phyloP scores from a whole-genome alignment of 1,140 invertebrate species.

The Ceratina japonica region DNA sequence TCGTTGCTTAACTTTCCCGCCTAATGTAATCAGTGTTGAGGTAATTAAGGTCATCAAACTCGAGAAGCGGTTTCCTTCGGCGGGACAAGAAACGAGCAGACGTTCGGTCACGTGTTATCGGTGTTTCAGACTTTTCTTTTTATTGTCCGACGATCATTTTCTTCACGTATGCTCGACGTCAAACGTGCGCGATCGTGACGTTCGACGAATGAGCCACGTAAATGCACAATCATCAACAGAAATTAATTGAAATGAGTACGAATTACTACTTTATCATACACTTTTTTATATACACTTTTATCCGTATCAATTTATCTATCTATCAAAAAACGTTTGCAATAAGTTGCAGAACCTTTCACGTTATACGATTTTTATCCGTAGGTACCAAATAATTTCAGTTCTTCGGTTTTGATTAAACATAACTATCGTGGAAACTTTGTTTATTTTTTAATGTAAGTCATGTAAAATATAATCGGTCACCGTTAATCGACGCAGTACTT shows the following conservation, averaged over 20 bases:
- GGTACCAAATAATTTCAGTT: no score
- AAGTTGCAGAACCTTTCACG: no score
- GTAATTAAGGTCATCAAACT: slow-evolving; percentile 74
- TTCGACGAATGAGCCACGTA: not conserved
- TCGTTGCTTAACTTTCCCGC: slow-evolving; percentile 72
- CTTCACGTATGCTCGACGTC: not conserved
- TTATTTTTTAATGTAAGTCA: no score
- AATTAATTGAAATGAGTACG: slow-evolving; percentile 3
- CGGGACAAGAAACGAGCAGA: slow-evolving; percentile 34
- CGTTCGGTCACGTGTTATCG: slow-evolving; percentile 66
- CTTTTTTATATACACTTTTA: no score
- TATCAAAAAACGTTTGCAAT: no score
- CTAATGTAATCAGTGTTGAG: slow-evolving; percentile 75
- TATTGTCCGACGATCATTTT: slow-evolving; percentile 21
- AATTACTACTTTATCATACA: no score
- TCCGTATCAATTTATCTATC: no score
- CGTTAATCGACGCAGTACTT: no score
- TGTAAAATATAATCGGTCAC: no score
- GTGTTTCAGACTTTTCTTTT: slow-evolving; percentile 26
- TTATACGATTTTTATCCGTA: no score
- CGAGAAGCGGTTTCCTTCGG: slow-evolving; percentile 69
- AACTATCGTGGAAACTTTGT: no score
- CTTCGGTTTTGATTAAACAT: no score
- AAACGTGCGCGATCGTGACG: not conserved
- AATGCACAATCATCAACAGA: not conserved